These are phyloP conservation scores for Sialis lutaria DNA, from an alignment of 2,888 invertebrate species.

Conservation along the genomic window DNA sequence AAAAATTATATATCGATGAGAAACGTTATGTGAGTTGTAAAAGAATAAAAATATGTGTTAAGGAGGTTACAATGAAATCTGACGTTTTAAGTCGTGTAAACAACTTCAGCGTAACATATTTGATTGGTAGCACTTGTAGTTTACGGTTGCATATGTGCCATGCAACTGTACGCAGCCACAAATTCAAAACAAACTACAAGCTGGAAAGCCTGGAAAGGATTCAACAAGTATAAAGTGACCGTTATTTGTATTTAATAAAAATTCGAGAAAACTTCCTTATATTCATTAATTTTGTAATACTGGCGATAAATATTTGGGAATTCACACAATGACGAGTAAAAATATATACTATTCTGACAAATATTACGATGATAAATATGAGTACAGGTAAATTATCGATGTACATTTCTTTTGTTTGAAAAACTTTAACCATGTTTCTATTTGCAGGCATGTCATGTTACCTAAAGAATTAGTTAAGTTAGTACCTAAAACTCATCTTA, in stretches of 20 bases:
- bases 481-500: constrained; percentile 82
- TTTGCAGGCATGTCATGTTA: constrained; percentile 76
- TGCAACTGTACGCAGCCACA: not conserved
- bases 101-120: no score
- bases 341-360: constrained; percentile 88
- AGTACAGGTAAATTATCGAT: constrained; percentile 59
- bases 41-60: no score
- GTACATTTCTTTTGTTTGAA: not conserved
- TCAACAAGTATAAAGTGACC: constrained; percentile 2
- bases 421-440: not conserved
- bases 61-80: no score
- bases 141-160: not conserved
- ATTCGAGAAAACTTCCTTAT: not conserved
- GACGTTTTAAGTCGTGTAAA: no score
- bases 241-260: not conserved
- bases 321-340: constrained; percentile 22
- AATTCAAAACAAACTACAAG: not conserved
- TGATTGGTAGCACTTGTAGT: no score
- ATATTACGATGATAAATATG: constrained; percentile 79
- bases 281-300: no score
- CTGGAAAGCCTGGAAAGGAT: not conserved
- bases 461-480: constrained; percentile 82
- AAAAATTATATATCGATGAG: no score
- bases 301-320: not conserved
- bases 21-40: no score